Conservation (phyloP, 2,113 vertebrate genomes). For the Sinocyclocheilus maitianheensis region DNA sequence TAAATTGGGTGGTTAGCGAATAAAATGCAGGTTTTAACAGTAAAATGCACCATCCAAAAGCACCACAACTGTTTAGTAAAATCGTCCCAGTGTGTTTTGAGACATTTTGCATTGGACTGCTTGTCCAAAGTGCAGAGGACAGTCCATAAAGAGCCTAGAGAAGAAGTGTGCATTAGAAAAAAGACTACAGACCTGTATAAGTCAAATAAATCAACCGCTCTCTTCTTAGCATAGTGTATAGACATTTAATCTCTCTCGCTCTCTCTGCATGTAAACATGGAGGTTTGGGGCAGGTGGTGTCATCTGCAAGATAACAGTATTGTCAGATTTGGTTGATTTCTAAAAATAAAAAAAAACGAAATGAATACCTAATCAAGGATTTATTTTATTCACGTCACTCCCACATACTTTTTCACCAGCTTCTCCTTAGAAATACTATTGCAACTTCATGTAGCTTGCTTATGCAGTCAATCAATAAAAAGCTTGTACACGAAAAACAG, state of each 20-base stretch:
- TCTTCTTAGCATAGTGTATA: neutral
- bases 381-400: constrained; percentile 21
- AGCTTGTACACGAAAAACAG: too few relatives aligned
- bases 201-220: neutral
- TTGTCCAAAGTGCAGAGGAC: neutral
- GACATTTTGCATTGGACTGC: neutral
- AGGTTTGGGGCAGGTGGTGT: neutral
- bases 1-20: neutral
- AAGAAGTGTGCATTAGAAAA: neutral
- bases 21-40: neutral
- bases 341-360: neutral
- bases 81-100: neutral
- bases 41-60: neutral
- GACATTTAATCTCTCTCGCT: neutral
- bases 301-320: constrained; percentile 3
- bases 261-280: too few relatives aligned
- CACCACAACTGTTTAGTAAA: neutral
- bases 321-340: constrained; percentile 43
- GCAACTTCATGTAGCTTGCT: too few relatives aligned
- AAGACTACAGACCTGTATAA: neutral
- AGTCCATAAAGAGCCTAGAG: neutral
- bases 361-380: constrained; percentile 50
- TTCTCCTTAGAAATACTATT: too few relatives aligned
- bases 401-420: too few relatives aligned
- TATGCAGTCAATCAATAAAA: too few relatives aligned